These are phyloP conservation scores for Drosophila mojavensis DNA, from an alignment of 1,140 invertebrate species.

Conservation along the genomic window DNA sequence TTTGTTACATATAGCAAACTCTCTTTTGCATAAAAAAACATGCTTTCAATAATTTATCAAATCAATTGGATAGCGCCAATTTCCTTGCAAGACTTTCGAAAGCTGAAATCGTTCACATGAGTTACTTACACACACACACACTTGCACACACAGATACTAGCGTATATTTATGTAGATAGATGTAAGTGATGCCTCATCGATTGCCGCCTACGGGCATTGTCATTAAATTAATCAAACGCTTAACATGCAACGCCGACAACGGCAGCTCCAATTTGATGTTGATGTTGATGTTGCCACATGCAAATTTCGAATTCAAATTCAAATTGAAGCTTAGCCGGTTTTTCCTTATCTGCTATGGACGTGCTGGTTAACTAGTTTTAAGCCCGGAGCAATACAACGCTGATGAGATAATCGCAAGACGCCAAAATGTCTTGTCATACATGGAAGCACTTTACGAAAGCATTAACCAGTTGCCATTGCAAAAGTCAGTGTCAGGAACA, in stretches of 20 bases:
- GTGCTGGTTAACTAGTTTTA: constrained; percentile 38
- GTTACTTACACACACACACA: constrained; percentile 2
- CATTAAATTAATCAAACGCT: constrained; percentile 79
- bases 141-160: neutral
- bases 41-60: constrained; percentile 5
- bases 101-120: constrained; percentile 47
- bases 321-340: constrained; percentile 27
- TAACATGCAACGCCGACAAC: constrained; percentile 56
- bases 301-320: constrained; percentile 46
- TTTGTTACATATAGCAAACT: constrained; percentile 25
- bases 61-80: constrained; percentile 21
- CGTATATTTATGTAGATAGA: neutral
- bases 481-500: constrained; percentile 2
- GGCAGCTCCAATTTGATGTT: constrained; percentile 58
- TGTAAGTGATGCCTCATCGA: constrained; percentile 43
- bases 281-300: constrained; percentile 71
- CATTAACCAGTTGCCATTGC: constrained; percentile 3
- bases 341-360: constrained; percentile 37
- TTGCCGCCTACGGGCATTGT: constrained; percentile 68
- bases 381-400: constrained; percentile 41
- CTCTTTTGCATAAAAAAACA: too few relatives aligned
- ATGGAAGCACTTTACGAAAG: constrained; percentile 50
- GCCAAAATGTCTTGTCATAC: constrained; percentile 66
- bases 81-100: constrained; percentile 13
- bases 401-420: constrained; percentile 73